Evolutionary conservation across 2,888 invertebrate genomes (phyloP), one percentile per base, ranked within the genome.

Genomic region (Megamerina dolium): DNA sequence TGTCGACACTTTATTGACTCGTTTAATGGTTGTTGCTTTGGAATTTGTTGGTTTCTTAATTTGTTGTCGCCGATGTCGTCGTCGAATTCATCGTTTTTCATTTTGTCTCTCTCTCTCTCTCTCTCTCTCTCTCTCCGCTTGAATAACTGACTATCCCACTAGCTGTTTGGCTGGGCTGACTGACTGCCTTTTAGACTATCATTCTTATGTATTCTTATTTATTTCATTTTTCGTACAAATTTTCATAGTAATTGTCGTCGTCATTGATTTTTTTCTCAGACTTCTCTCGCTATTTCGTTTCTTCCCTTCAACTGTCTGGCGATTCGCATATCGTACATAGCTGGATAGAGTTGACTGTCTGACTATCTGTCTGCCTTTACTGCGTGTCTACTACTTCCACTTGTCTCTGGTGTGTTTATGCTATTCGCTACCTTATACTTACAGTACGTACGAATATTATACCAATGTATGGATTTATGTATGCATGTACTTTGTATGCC

Each of bases 11-110:
- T 61, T 61, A 63, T 63, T 63, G 63, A 61, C 62, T 63, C 60
- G 59, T 61, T 63, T 61, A 60, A 59, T 63, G 61, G 61, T 58
- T 61, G 62, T n/a, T n/a, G n/a, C n/a, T n/a, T n/a, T n/a, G n/a
- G 62, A 60, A 61, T 61, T 63, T 63, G 59, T 61, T 60, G 62
- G 57, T 61, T 60, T 58, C 59, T 60, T 61, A 60, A 62, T 60
- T 60, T 60, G 54, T 43, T 56, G 59, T 54, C 53, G 19, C 5
- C 12, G 13, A 13, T 27, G 5, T 27, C 13, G 27, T 27, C 13
- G 27, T 13, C 13, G 27, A 4, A n/a, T 13, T 27, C 27, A 16
- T 12, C 12, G 5, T 14, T 9, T 34, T 19, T 3, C 19, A 5
- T 12, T 18, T 18, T n/a, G 12, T 34, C 34, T 16, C 23, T 36